Base-by-base conservation (phyloP, 1,140 invertebrate genomes). In the Delia radicum region DNA sequence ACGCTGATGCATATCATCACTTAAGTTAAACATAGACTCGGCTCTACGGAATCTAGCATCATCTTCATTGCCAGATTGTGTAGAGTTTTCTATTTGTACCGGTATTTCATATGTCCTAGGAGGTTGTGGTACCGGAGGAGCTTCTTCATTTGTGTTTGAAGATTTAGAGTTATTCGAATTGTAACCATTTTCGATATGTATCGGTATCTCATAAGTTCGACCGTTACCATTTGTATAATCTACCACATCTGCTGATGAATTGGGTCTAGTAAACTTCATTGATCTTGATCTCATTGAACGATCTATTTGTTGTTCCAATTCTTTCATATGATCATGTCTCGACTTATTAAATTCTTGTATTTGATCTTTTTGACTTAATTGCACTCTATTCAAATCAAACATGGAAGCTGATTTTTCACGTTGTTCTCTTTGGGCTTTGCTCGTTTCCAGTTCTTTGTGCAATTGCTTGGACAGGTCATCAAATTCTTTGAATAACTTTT, bases 401-500 rank as follows among this genome's bases (percentile, higher is more conserved):
- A 85, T 78, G 2, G 83, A 85, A 31, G 83, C 79, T 6, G 81
- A 82, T 48, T 81, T 82, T 13, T 83, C 77, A 29, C 78, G 78
- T 62, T 79, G 79, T 48, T 79, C 78, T 0, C 81, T 74, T 7
- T 78, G 74, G 62, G 79, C 78, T 2, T 82, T 81, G 10, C 82
- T 80, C 12, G 79, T 76, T 3, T 82, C 80, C 61, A 85, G 77
- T 65, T 83, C 83, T 62, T 76, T 77, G 29, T 83, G 78, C 62
- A 85, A 77, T 46, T 85, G 82, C 75, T 85, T 81, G 0, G 84
- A 84, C 6, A 85, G 67, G 1, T 80, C 75, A 15, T 85, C 84
- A 63, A 85, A 85, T 78, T 85, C 84, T 81, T 85, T 85, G 81
- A 85, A 84, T 31, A 85, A 79, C 69, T 79, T 81, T 67, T 85